Evolutionary conservation across 2,888 invertebrate genomes (phyloP).

Genomic region (Cosmopolites sordidus): DNA sequence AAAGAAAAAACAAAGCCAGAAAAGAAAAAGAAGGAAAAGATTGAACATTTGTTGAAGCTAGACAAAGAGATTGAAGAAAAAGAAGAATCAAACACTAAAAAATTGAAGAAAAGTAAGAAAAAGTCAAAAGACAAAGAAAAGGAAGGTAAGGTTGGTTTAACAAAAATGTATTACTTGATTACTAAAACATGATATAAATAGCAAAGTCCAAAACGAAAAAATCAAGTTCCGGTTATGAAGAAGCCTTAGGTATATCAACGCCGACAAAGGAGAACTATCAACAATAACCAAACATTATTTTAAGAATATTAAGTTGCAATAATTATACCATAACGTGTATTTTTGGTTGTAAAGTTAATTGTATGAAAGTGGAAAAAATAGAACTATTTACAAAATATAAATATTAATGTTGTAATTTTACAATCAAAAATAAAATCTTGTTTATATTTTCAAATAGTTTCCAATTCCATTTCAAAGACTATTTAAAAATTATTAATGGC

Average conservation of each 20-base stretch:
- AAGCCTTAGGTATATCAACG: constrained; percentile 85
- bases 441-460: too few species aligned
- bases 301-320: too few species aligned
- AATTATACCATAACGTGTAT: too few species aligned
- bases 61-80: constrained; percentile 44
- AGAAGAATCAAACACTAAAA: constrained; percentile 33
- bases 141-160: constrained; percentile 26
- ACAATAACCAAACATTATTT: too few species aligned
- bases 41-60: constrained; percentile 37
- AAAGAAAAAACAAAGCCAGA: constrained; percentile 25
- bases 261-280: constrained; percentile 70
- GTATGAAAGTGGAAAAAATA: too few species aligned
- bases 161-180: background rate
- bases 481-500: too few species aligned
- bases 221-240: constrained; percentile 76
- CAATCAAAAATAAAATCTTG: too few species aligned
- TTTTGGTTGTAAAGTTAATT: too few species aligned
- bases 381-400: too few species aligned
- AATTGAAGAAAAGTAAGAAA: constrained; percentile 39
- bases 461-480: too few species aligned
- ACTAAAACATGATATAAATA: too few species aligned
- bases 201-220: constrained; percentile 52
- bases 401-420: too few species aligned
- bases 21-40: constrained; percentile 26
- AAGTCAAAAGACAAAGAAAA: constrained; percentile 33